Conservation (phyloP, 1,140 invertebrate genomes). For the Oncopodura yosiiana region DNA sequence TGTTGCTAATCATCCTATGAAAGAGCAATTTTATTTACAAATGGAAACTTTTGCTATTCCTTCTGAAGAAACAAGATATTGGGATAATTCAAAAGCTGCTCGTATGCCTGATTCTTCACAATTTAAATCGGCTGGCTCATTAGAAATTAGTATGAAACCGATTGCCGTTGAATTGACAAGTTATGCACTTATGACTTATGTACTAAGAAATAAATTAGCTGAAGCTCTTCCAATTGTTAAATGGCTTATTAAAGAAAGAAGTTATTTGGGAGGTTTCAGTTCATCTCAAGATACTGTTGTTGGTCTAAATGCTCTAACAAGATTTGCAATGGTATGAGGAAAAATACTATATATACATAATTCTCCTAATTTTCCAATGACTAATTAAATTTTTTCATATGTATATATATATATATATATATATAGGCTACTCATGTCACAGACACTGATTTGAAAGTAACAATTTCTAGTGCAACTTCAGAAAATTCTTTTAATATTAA, state of each 20-base stretch:
- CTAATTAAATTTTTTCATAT: no score
- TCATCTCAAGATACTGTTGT: conserved; percentile 52
- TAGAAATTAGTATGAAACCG: conserved; percentile 41
- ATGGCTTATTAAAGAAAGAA: conserved; percentile 73
- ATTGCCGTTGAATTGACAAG: conserved; percentile 76
- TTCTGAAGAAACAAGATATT: conserved; percentile 53
- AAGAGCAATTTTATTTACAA: conserved; percentile 1
- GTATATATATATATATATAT: no score
- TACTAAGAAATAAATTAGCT: conserved; percentile 52
- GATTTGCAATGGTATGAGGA: conserved; percentile 18
- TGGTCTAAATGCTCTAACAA: conserved; percentile 22
- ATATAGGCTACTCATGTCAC: not conserved
- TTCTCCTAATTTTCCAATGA: conserved; percentile 12
- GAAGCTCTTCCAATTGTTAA: conserved; percentile 69
- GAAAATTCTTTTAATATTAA: conserved; percentile 1
- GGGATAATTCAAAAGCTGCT: no score
- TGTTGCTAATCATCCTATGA: conserved; percentile 40
- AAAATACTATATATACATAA: no score
- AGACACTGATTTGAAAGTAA: conserved; percentile 7
- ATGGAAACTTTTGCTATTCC: conserved; percentile 36
- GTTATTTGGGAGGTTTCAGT: conserved; percentile 68
- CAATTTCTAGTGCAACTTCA: not conserved
- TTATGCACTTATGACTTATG: conserved; percentile 61
- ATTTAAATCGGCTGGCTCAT: no score
- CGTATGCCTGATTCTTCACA: no score